These are phyloP conservation scores for Archocentrus centrarchus DNA, from an alignment of 2,113 vertebrate genomes.

Conservation along the genomic window DNA sequence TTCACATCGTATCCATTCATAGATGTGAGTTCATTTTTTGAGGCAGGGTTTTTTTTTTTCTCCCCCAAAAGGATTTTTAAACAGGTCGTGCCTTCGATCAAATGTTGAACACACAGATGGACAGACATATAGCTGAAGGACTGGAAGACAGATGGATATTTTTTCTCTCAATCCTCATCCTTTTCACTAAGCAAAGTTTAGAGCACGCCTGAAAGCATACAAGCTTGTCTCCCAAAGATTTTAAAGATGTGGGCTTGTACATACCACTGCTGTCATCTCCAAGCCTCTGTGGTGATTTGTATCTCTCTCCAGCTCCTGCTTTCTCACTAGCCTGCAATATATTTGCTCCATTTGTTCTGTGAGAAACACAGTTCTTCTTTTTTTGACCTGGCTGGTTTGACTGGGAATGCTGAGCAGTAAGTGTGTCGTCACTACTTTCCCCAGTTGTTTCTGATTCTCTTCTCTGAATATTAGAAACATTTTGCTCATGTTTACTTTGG, in stretches of 20 bases:
- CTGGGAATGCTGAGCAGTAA: not conserved
- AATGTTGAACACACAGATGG: not conserved
- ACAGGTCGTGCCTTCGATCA: not conserved
- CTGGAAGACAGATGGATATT: not conserved
- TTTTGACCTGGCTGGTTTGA: not conserved
- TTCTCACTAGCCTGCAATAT: not conserved
- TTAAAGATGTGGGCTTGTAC: constrained; percentile 7
- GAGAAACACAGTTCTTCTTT: not conserved
- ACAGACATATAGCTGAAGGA: not conserved
- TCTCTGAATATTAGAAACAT: not conserved
- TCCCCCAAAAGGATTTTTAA: not conserved
- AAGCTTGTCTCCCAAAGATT: not conserved
- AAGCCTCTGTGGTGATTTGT: constrained; percentile 1
- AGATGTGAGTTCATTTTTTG: too few relatives aligned
- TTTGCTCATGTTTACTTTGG: not conserved
- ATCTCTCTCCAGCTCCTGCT: not conserved
- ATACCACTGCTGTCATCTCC: constrained; percentile 24
- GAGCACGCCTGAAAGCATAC: not conserved
- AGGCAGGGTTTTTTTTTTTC: not conserved
- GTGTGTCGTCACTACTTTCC: not conserved
- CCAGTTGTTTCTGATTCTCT: not conserved
- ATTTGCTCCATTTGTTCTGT: constrained; percentile 5
- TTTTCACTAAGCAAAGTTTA: not conserved
- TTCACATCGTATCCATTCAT: too few relatives aligned
- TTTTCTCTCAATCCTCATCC: not conserved